Evolutionary conservation across 2,113 vertebrate genomes (phyloP).

Genomic region (Nerophis lumbriciformis): DNA sequence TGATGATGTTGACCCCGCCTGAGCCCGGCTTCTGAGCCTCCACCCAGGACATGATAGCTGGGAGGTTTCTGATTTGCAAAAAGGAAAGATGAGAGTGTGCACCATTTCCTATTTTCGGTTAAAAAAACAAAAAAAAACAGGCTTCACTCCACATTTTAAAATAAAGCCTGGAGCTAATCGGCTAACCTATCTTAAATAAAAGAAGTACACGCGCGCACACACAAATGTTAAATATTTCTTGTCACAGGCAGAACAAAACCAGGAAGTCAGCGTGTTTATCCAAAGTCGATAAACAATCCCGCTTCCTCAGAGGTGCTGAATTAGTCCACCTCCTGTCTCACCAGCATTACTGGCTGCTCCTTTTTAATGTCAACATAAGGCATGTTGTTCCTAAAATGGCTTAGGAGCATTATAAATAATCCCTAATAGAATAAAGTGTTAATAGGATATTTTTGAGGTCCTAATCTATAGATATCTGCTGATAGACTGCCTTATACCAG

Average conservation of each 20-base stretch:
- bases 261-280: conserved; percentile 65
- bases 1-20: conserved; percentile 94
- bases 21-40: conserved; percentile 86
- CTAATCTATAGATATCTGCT: background rate
- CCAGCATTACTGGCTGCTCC: conserved; percentile 6
- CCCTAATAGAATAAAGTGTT: conserved; percentile 5
- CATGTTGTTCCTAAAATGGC: conserved; percentile 7
- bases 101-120: background rate
- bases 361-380: conserved; percentile 9
- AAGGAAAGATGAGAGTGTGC: conserved; percentile 2
- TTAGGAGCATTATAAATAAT: conserved; percentile 1
- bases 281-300: conserved; percentile 62
- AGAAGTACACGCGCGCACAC: conserved; percentile 10
- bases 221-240: conserved; percentile 21
- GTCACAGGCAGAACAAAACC: conserved; percentile 62
- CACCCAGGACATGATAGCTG: conserved; percentile 92
- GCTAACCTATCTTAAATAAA: too few species aligned
- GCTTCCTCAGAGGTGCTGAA: conserved; percentile 56
- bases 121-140: background rate
- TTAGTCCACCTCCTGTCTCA: conserved; percentile 59
- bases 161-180: too few species aligned
- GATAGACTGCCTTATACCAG: background rate
- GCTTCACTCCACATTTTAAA: background rate
- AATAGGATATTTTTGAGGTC: background rate
- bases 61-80: conserved; percentile 79